These are phyloP conservation scores for Chloroceryle amazona DNA, from an alignment of 2,797 vertebrate genomes.

Conservation along the genomic window DNA sequence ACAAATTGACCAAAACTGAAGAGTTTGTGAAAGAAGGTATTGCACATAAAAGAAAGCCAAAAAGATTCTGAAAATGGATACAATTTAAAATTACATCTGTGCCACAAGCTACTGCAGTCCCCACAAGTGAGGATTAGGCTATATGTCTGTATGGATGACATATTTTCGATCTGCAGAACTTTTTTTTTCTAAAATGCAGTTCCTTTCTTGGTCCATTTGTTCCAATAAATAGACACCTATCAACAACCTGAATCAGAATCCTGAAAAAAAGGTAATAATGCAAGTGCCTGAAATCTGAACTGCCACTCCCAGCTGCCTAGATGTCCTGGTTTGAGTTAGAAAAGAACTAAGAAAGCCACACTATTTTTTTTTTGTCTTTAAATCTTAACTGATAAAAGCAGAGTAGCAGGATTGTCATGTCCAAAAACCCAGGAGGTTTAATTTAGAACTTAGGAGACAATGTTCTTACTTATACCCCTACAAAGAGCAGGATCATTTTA, in stretches of 20 bases:
- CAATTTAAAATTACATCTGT: not conserved
- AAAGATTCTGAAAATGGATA: not conserved
- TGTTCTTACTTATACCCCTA: not conserved
- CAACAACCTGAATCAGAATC: not conserved
- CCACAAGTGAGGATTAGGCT: constrained; percentile 48
- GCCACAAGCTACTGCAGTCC: not conserved
- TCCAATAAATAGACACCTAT: constrained; percentile 41
- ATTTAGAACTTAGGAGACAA: not conserved
- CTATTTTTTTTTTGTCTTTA: not conserved
- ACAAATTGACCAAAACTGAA: constrained; percentile 61
- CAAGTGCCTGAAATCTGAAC: constrained; percentile 18
- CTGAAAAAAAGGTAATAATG: not conserved
- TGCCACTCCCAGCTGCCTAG: not conserved
- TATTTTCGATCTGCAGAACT: constrained; percentile 54
- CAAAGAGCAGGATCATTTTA: not conserved
- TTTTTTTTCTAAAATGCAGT: constrained; percentile 29
- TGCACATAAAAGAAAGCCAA: not conserved
- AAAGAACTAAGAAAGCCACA: not conserved
- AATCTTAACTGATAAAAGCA: not conserved
- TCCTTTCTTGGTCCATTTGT: constrained; percentile 32
- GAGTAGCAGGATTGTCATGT: not conserved
- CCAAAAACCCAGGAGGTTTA: not conserved
- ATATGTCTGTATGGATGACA: constrained; percentile 2
- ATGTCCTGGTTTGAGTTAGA: not conserved
- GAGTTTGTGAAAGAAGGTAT: constrained; percentile 18